Base-by-base conservation (phyloP, 2,797 vertebrate genomes). In the Propithecus deckenii region DNA sequence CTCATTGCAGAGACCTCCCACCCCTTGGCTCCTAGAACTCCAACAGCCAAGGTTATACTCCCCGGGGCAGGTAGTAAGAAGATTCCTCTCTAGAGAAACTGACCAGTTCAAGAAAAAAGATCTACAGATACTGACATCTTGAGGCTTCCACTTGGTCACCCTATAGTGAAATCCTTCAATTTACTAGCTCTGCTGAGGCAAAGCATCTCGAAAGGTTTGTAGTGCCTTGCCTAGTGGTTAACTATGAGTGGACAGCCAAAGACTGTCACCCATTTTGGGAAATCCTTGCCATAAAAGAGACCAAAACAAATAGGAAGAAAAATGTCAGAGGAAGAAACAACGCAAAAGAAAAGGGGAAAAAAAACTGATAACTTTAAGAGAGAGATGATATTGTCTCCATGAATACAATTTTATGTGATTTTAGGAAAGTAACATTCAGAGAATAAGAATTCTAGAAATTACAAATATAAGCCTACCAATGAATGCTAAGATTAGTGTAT, bases 391-490 rank as follows among this genome's bases (percentile, higher is more conserved):
- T 17, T 89, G 30, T 92, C 61, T 52, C 12, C 78, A 79, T 15
- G 35, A 71, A 75, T 76, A 69, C 63, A 85, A 55, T 35, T 61
- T 14, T 38, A 63, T 17, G 18, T 35, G 46, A 63, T 78, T 89
- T 95, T 80, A 38, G n/a, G 41, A 76, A 89, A 83, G 59, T n/a
- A 80, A 48, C 48, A 65, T 30, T 55, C 32, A 78, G 61, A 89
- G 35, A 89, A 88, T 84, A 67, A 84, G 63, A 76, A 89, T 63
- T 95, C 35, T 55, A 85, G 72, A 89, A 72, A 72, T 69, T 38
- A 63, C 25, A 74, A 86, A 52, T 65, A 38, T 28, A 67, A 80
- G 46, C 14, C 75, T 86, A 67, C 43, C 22, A 61, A 71, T 35
- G 74, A 91, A 63, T 91, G 83, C 25, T 87, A 72, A 86, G 80